phyloP scores from a whole-genome alignment of 2,797 vertebrate genomes.

The Sebastes taczanowskii region DNA sequence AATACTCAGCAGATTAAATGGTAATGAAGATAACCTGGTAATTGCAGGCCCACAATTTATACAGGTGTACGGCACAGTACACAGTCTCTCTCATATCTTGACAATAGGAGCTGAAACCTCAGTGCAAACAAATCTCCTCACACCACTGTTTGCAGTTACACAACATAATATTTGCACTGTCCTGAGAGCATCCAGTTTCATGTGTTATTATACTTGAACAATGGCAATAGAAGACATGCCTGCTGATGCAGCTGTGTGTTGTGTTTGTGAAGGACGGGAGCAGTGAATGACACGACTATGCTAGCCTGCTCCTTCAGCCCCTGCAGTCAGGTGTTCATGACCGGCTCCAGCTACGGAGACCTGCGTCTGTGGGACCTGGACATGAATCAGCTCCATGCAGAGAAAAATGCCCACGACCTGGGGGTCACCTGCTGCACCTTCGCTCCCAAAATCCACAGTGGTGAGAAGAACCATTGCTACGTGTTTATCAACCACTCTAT shows the following conservation, averaged over 20 bases:
- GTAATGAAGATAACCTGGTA: not conserved
- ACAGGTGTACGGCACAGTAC: not conserved
- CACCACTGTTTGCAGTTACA: not conserved
- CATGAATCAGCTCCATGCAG: conserved; percentile 87
- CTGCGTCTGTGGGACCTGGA: conserved; percentile 91
- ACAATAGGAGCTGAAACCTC: not conserved
- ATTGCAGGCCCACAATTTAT: not conserved
- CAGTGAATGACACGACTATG: conserved; percentile 88
- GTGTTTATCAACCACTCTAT: not conserved
- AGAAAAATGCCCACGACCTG: conserved; percentile 93
- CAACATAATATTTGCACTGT: not conserved
- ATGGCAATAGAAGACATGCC: not conserved
- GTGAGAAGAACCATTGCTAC: conserved; percentile 72
- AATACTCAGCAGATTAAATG: not conserved
- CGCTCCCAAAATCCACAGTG: conserved; percentile 80
- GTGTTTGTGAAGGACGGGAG: conserved; percentile 80
- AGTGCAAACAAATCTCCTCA: not conserved
- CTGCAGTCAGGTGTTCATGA: conserved; percentile 87
- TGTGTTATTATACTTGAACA: not conserved
- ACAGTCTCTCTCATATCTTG: not conserved
- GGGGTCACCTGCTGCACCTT: conserved; percentile 93
- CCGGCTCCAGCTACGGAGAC: conserved; percentile 93
- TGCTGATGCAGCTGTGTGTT: conserved; percentile 10
- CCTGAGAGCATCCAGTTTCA: not conserved
- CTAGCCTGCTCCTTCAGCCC: conserved; percentile 94